Conservation (phyloP, 2,888 invertebrate species). For the Agriotes lineatus region DNA sequence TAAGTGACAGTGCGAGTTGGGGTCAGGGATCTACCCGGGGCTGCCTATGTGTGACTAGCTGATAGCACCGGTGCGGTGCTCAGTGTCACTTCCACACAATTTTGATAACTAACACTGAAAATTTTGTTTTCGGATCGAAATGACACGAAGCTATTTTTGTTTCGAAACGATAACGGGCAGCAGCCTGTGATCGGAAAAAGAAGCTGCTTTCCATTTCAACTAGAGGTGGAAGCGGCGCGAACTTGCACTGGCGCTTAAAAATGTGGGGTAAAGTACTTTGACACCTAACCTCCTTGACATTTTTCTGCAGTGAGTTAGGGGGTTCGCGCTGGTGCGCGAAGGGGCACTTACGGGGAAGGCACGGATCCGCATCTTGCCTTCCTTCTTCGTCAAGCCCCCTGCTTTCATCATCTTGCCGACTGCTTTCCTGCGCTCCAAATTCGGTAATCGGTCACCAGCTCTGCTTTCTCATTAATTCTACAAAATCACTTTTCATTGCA, state of each 20-base stretch:
- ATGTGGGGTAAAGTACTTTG: slow-evolving; percentile 20
- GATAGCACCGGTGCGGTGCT: slow-evolving; percentile 24
- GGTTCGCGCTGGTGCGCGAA: neutral
- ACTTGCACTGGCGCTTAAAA: slow-evolving; percentile 14
- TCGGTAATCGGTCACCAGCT: slow-evolving; percentile 54
- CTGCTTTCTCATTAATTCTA: slow-evolving; percentile 48
- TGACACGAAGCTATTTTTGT: slow-evolving; percentile 32
- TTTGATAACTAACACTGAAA: slow-evolving; percentile 38
- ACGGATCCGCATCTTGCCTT: slow-evolving; percentile 97
- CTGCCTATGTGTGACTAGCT: slow-evolving; percentile 1
- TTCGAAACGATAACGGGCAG: slow-evolving; percentile 6
- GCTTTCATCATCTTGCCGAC: slow-evolving; percentile 73
- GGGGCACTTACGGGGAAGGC: slow-evolving; percentile 92
- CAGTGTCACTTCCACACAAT: slow-evolving; percentile 36
- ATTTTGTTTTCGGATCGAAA: slow-evolving; percentile 40
- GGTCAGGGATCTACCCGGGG: neutral
- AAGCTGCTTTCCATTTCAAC: neutral
- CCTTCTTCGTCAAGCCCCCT: slow-evolving; percentile 86
- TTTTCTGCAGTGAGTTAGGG: slow-evolving; percentile 4
- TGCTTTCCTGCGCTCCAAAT: slow-evolving; percentile 55
- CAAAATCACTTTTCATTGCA: slow-evolving; percentile 53
- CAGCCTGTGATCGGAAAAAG: slow-evolving; percentile 17
- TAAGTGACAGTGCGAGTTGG: neutral
- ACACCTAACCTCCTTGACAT: slow-evolving; percentile 29
- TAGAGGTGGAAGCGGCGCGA: neutral